Evolutionary conservation across 2,797 vertebrate genomes (phyloP).

Genomic region (Eulemur coronatus): DNA sequence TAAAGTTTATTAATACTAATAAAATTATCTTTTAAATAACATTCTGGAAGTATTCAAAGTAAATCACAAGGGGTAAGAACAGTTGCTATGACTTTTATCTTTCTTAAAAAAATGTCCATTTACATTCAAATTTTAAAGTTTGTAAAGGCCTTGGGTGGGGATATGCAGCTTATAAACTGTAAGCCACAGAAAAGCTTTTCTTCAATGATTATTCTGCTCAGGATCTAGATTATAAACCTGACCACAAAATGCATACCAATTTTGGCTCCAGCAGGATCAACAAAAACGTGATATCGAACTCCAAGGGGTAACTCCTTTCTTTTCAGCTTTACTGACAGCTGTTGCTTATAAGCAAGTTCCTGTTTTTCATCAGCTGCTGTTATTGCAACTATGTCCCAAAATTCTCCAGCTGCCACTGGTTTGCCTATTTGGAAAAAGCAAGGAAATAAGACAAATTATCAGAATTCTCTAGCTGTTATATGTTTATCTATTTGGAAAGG

Average conservation of each 20-base stretch:
- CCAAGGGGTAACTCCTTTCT: conserved; percentile 90
- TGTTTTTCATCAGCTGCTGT: conserved; percentile 91
- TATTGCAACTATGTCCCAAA: conserved; percentile 93
- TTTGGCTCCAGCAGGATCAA: conserved; percentile 91
- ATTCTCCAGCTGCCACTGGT: conserved; percentile 83
- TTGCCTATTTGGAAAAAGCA: conserved; percentile 81
- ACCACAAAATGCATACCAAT: conserved; percentile 85
- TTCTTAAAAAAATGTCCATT: not conserved
- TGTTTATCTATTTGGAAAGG: conserved; percentile 77
- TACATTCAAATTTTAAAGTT: not conserved
- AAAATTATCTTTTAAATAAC: conserved; percentile 25
- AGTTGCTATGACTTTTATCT: not conserved
- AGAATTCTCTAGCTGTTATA: conserved; percentile 84
- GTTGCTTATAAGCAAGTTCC: conserved; percentile 88
- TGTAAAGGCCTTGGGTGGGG: not conserved
- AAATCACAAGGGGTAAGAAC: not conserved
- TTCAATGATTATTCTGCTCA: not conserved
- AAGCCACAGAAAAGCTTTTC: not conserved
- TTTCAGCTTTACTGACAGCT: conserved; percentile 88
- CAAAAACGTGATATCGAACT: conserved; percentile 89
- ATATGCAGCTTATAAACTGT: not conserved
- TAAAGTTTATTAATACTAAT: conserved; percentile 3
- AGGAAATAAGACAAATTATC: conserved; percentile 34
- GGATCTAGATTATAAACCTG: not conserved
- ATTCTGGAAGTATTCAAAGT: not conserved